Percentiles rank a stretch among this genome's conserved stretches.
phyloP scores from a whole-genome alignment of 2,797 vertebrate species.

The Lutjanus argentimaculatus region DNA sequence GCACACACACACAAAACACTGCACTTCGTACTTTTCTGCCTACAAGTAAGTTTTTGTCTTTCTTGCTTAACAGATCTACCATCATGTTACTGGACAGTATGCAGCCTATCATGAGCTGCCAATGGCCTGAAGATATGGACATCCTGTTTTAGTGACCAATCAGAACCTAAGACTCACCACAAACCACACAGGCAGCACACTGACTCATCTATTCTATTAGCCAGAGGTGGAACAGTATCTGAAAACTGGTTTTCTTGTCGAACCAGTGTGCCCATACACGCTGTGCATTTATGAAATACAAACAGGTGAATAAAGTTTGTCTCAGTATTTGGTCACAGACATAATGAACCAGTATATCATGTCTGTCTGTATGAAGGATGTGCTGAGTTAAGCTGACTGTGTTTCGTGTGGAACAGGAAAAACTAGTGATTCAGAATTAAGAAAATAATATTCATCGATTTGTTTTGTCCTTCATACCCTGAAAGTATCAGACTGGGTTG shows the following conservation, averaged over 20 bases:
- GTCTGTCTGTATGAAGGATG: neutral
- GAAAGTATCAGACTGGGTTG: conserved; percentile 4
- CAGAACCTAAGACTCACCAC: conserved; percentile 18
- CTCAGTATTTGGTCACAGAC: neutral
- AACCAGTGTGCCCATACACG: neutral
- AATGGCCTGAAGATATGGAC: conserved; percentile 86
- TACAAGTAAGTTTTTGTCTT: neutral
- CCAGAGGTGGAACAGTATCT: neutral
- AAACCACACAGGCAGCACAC: neutral
- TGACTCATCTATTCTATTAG: neutral
- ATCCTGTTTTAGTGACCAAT: conserved; percentile 15
- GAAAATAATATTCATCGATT: neutral
- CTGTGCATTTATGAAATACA: neutral
- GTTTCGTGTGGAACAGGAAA: neutral
- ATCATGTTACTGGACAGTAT: conserved; percentile 92
- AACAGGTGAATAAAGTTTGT: neutral
- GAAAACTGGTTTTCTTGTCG: neutral
- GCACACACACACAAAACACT: no score
- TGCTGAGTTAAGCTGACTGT: neutral
- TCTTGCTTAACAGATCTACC: conserved; percentile 90
- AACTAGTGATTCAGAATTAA: neutral
- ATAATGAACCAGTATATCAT: neutral
- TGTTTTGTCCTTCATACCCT: neutral
- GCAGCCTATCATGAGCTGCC: conserved; percentile 92
- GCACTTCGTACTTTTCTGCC: neutral